Evolutionary conservation across 2,797 vertebrate genomes (phyloP), one percentile per base, ranked within the genome.

Genomic region (Molossus alvarezi): DNA sequence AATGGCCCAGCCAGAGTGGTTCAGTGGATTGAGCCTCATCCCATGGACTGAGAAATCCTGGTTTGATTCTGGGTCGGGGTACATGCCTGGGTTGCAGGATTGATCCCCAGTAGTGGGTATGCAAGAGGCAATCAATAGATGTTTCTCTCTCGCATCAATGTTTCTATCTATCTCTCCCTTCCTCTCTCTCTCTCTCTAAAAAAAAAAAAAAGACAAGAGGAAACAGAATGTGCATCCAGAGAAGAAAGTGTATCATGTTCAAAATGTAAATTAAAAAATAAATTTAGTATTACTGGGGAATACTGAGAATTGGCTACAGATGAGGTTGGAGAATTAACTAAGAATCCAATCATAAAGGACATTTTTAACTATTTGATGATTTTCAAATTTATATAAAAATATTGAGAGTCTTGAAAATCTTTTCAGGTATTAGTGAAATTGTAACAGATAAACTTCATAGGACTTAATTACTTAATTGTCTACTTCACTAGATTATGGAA

Each of bases 391-490:
- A 65, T 80, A n/a, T 79, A 33, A 88, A 67, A 51, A 91, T 85
- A 62, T 14, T 29, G 37, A 20, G 20, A 75, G 15, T 64, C 1
- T 11, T n/a, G 72, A n/a, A 95, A 69, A 25, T 45, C 21, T 62
- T 94, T 94, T 88, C 37, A 84, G 23, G 87, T 45, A 95, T 20
- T 62, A 89, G 6, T 64, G 18, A 69, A 88, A 84, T 67, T 69
- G 3, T 75, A 88, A 67, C 4, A 60, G 27, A 41, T 41, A 92
- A 80, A 57, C 3, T 37, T 7, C 77, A 2, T 11, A 79, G 25
- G 53, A 12, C 53, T 37, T 93, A 91, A 48, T 83, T 76, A 48
- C 4, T 88, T 85, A 79, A 84, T 55, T 96, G 29, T 18, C 41
- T 77, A 51, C n/a, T 76, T 48, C 9, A 41, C 20, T 77, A 85